Conservation (phyloP, 2,797 vertebrate species). For the Sebastes paucispinis region DNA sequence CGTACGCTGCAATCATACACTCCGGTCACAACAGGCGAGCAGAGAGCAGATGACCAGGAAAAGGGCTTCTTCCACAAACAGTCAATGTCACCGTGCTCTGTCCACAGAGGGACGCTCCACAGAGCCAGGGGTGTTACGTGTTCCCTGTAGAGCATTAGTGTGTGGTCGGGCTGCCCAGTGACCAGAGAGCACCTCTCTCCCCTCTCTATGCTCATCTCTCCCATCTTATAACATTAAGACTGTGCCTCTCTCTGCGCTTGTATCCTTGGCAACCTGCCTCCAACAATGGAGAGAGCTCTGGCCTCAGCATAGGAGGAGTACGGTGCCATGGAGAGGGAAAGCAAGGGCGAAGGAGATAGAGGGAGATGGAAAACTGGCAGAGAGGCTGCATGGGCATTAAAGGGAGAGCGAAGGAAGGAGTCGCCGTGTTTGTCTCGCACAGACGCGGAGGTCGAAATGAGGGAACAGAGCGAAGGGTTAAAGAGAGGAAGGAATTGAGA, state of each 20-base stretch:
- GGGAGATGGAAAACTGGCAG: conserved; percentile 62
- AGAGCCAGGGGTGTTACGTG: conserved; percentile 31
- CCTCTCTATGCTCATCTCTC: conserved; percentile 66
- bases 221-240: conserved; percentile 78
- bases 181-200: conserved; percentile 58
- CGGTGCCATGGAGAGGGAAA: conserved; percentile 69
- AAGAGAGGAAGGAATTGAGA: conserved; percentile 36
- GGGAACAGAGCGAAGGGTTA: conserved; percentile 21
- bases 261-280: conserved; percentile 84
- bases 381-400: conserved; percentile 8
- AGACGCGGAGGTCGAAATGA: conserved; percentile 21
- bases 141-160: conserved; percentile 45
- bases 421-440: conserved; percentile 24
- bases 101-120: conserved; percentile 45
- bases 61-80: conserved; percentile 53
- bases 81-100: conserved; percentile 53
- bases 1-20: conserved; percentile 22
- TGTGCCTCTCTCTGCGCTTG: conserved; percentile 74
- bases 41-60: conserved; percentile 38
- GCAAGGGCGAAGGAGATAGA: conserved; percentile 60
- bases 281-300: conserved; percentile 75
- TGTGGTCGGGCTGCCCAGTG: conserved; percentile 59
- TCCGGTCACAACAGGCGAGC: conserved; percentile 39
- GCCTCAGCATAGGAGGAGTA: conserved; percentile 73
- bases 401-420: conserved; percentile 43